A percentile compares a stretch with the other conserved stretches of the same genome.
Evolutionary conservation across 2,113 vertebrate species (phyloP).

Genomic region (Epinephelus fuscoguttatus): DNA sequence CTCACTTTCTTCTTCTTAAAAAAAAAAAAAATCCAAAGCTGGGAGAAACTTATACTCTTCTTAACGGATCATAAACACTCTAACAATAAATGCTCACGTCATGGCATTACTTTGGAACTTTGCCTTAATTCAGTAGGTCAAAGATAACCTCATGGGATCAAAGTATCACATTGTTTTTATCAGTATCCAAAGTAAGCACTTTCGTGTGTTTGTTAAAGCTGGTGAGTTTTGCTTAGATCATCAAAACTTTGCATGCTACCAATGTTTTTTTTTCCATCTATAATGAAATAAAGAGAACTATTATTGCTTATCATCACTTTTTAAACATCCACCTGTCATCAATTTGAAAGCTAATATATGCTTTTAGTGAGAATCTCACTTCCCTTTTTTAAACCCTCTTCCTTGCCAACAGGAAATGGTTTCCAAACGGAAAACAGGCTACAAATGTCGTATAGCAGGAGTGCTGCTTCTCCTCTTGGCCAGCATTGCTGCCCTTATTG

Average conservation of each 20-base stretch:
- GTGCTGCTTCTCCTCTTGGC: slow-evolving; percentile 86
- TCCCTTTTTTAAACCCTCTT: background rate
- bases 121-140: background rate
- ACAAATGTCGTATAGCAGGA: slow-evolving; percentile 81
- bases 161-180: background rate
- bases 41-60: background rate
- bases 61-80: background rate
- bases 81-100: background rate
- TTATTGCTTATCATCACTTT: slow-evolving; percentile 38
- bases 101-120: background rate
- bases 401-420: slow-evolving; percentile 80
- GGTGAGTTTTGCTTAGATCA: background rate
- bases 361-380: slow-evolving; percentile 50
- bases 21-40: background rate
- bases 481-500: slow-evolving; percentile 88
- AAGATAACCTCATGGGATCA: background rate
- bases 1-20: background rate
- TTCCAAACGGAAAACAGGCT: slow-evolving; percentile 78
- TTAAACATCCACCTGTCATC: slow-evolving; percentile 11
- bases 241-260: background rate
- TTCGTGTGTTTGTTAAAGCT: background rate
- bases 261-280: background rate
- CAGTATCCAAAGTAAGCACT: background rate
- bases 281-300: slow-evolving; percentile 5
- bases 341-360: slow-evolving; percentile 34